Evolutionary conservation across 2,888 invertebrate species (phyloP).

Genomic region (Dicyrtomina minuta): DNA sequence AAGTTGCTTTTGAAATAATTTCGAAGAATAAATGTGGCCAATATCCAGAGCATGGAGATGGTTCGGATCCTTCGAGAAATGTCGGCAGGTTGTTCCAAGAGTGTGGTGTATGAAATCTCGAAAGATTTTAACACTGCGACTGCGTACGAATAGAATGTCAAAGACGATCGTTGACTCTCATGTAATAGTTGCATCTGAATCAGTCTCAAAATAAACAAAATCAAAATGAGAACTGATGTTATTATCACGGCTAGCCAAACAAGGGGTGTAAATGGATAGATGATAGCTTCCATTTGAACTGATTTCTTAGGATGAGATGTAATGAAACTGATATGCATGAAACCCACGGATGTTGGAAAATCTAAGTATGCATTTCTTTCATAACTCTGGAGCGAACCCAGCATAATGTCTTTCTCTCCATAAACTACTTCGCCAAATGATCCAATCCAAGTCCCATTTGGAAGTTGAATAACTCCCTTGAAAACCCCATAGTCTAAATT

Average conservation of each 20-base stretch:
- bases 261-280: not conserved
- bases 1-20: conserved; percentile 14
- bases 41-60: not conserved
- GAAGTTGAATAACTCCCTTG: conserved; percentile 1
- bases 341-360: not conserved
- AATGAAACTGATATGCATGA: conserved; percentile 3
- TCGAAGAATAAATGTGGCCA: not conserved
- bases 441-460: conserved; percentile 13
- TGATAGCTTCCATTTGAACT: not conserved
- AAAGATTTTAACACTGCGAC: too few species aligned
- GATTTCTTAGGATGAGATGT: not conserved
- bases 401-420: conserved; percentile 8
- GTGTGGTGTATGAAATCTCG: too few species aligned
- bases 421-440: not conserved
- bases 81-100: too few species aligned
- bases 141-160: too few species aligned
- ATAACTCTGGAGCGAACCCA: not conserved
- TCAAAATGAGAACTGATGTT: too few species aligned
- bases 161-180: too few species aligned
- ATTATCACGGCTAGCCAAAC: not conserved
- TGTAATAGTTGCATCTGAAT: too few species aligned
- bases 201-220: too few species aligned
- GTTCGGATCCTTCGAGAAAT: too few species aligned
- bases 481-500: not conserved
- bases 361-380: conserved; percentile 8